A percentile compares a stretch with the other conserved stretches of the same genome.
These are phyloP conservation scores for Melanotaenia pygmaea DNA, from an alignment of 2,797 vertebrate species.

Conservation along the genomic window DNA sequence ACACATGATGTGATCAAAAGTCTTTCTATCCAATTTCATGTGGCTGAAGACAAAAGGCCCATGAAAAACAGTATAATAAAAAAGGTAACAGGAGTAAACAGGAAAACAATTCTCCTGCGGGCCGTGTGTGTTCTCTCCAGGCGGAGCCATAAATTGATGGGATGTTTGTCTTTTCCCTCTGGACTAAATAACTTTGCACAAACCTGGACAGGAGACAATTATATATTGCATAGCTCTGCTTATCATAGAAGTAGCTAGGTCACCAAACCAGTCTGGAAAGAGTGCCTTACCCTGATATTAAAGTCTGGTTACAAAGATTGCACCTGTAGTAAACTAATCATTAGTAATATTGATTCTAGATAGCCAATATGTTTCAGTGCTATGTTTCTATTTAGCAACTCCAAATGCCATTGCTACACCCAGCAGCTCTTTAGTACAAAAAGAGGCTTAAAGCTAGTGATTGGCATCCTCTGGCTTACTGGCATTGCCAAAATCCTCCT, in stretches of 20 bases:
- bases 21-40: constrained; percentile 60
- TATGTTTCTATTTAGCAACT: constrained; percentile 23
- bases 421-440: neutral
- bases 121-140: constrained; percentile 36
- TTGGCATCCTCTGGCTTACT: constrained; percentile 29
- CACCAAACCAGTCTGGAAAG: constrained; percentile 23
- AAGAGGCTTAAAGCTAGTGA: constrained; percentile 41
- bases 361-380: constrained; percentile 25
- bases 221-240: constrained; percentile 48
- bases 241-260: constrained; percentile 42
- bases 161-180: constrained; percentile 30
- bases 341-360: constrained; percentile 32
- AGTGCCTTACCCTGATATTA: constrained; percentile 12
- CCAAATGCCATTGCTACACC: neutral
- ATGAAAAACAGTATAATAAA: constrained; percentile 42
- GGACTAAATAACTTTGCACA: constrained; percentile 63
- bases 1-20: constrained; percentile 60
- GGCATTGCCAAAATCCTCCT: too few relatives aligned
- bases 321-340: constrained; percentile 47
- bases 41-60: constrained; percentile 56
- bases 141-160: constrained; percentile 55
- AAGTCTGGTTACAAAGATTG: constrained; percentile 27
- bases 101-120: constrained; percentile 60
- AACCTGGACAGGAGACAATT: constrained; percentile 43
- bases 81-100: constrained; percentile 55